phyloP scores from a whole-genome alignment of 2,797 vertebrate species.

The Hozukius guyotensis region DNA sequence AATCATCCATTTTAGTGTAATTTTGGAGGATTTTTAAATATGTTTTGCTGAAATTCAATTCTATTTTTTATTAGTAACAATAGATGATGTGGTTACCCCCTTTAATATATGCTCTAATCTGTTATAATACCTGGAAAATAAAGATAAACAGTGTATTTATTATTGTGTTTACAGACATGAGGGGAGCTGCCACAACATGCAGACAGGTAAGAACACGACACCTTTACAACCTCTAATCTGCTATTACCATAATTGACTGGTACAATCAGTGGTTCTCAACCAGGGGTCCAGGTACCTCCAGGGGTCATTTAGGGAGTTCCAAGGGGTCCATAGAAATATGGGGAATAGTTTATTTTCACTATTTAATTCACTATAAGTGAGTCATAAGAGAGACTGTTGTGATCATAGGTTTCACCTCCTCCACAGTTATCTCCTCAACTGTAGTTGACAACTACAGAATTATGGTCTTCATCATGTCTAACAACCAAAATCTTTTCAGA shows the following conservation, averaged over 20 bases:
- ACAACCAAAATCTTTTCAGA: too few species aligned
- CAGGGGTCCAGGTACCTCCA: too few species aligned
- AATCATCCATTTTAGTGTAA: neutral
- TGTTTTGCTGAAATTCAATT: neutral
- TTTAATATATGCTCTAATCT: neutral
- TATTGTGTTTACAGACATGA: constrained; percentile 44
- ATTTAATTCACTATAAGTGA: too few species aligned
- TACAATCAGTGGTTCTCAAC: neutral
- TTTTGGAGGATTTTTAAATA: neutral
- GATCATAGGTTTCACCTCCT: too few species aligned
- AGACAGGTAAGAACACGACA: constrained; percentile 54
- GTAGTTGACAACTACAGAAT: too few species aligned
- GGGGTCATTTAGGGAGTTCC: too few species aligned
- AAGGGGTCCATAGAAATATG: too few species aligned
- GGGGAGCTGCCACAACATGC: neutral
- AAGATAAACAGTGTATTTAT: neutral
- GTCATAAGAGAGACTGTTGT: too few species aligned
- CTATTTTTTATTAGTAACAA: neutral
- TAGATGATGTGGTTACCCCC: neutral
- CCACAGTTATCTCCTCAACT: too few species aligned
- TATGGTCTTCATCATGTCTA: too few species aligned
- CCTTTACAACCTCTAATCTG: neutral
- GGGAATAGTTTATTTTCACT: too few species aligned
- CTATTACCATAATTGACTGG: neutral
- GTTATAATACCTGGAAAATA: neutral